Conservation (phyloP, 2,113 vertebrate species). For the Fregata magnificens region DNA sequence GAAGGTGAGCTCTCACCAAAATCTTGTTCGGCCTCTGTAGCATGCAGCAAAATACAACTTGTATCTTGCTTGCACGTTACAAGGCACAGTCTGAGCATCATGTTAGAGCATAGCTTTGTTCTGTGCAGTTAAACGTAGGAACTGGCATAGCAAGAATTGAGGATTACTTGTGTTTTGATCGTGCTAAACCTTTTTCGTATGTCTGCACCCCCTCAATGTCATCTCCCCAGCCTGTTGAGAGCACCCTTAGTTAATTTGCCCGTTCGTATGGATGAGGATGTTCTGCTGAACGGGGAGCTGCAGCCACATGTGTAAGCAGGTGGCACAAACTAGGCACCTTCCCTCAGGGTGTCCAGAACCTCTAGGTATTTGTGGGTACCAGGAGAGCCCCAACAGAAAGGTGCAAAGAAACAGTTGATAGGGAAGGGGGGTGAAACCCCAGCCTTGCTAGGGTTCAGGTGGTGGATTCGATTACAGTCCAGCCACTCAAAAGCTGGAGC, state of each 20-base stretch:
- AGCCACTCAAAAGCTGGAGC: too few relatives aligned
- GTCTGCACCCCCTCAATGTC: slow-evolving; percentile 65
- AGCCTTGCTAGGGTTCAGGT: not conserved
- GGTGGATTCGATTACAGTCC: not conserved
- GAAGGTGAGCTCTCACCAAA: not conserved
- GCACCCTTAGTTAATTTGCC: not conserved
- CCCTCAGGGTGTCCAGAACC: not conserved
- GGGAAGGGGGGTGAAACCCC: not conserved
- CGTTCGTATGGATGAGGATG: not conserved
- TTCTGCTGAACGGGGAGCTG: not conserved
- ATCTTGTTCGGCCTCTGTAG: not conserved
- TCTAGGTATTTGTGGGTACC: not conserved
- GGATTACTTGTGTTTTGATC: slow-evolving; percentile 55
- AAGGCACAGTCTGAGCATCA: not conserved
- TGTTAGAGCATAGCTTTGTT: not conserved
- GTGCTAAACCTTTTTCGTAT: slow-evolving; percentile 68
- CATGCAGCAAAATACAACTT: not conserved
- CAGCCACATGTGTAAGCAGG: rapidly evolving
- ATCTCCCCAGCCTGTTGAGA: slow-evolving; percentile 72
- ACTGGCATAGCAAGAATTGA: not conserved
- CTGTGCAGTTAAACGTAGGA: not conserved
- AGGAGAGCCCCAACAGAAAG: not conserved
- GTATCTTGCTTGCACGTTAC: not conserved
- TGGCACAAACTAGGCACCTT: not conserved
- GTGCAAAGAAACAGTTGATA: not conserved